Evolutionary conservation across 2,888 invertebrate species (phyloP).

Genomic region (Eupithecia vulgata): DNA sequence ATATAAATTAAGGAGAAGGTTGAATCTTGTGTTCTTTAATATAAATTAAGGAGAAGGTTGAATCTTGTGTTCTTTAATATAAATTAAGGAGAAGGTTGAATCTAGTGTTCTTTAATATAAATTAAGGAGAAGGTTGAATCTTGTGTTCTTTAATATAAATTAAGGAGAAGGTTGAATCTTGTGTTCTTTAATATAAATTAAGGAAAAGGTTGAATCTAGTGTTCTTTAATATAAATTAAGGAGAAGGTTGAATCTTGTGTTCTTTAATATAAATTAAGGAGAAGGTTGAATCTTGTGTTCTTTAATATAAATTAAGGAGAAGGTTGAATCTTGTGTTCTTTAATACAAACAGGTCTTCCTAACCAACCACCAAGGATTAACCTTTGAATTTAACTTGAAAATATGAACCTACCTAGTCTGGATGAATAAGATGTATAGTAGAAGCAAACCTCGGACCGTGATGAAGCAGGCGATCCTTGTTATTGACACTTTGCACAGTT

Average conservation of each 20-base stretch:
- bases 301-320: not conserved
- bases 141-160: not conserved
- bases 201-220: no score
- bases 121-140: not conserved
- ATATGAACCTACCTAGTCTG: no score
- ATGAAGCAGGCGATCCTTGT: constrained; percentile 9
- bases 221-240: not conserved
- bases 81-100: not conserved
- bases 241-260: not conserved
- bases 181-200: not conserved
- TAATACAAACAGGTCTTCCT: no score
- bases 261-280: not conserved
- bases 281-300: not conserved
- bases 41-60: not conserved
- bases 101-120: not conserved
- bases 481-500: constrained; percentile 51
- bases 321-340: no score
- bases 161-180: not conserved
- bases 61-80: no score
- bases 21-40: no score
- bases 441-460: not conserved
- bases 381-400: not conserved
- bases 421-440: not conserved
- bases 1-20: not conserved
- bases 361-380: no score